Evolutionary conservation across 2,888 invertebrate genomes (phyloP), one percentile per base, ranked within the genome.

Genomic region (Norana najaformis): DNA sequence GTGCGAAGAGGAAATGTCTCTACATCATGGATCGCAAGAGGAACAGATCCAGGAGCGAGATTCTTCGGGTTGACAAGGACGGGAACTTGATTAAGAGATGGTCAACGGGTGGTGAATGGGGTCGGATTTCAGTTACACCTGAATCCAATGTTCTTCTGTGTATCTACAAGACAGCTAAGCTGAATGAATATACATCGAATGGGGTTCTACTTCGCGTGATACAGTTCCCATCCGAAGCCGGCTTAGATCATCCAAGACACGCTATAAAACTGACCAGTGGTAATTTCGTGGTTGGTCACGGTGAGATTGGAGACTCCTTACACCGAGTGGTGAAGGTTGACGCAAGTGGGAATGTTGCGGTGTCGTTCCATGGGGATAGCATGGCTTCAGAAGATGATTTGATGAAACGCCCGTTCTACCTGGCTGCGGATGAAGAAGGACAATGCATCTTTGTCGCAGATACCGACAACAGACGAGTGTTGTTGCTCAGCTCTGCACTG

Each of bases 1-100:
- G 83, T 20, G 18, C 83, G 14, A 14, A 2, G 4, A 34, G 34
- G 16, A 83, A 83, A 20, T 83, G 83, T 30, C 83, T 83, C 83
- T 83, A 83, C 83, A 83, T 83, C 83, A 83, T 83, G 83, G 83
- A 83, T 14, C 35, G 83, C 83, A 83, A 83, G 35, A 83, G 6
- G 16, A 4, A 34, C 16, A 30, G 83, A 35, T 83, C 83, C 5
- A 83, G 34, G 16, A 83, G 35, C 83, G 35, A 36, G 35, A 83
- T 83, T 36, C 83, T 83, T 3, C 20, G 83, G 35, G 35, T 83
- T 5, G 83, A 83, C 83, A 36, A 1, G 34, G 35, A 83, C 35
- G 83, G 83, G 4, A 83, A 83, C 34, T 11, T 83, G 83, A 83
- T 83, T 4, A 34, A 36, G 35, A 83, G 35, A 83, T 83, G 83